Percentiles rank a stretch among this genome's conserved stretches.
phyloP scores from a whole-genome alignment of 2,113 vertebrate species.

The Campylorhamphus procurvoides region DNA sequence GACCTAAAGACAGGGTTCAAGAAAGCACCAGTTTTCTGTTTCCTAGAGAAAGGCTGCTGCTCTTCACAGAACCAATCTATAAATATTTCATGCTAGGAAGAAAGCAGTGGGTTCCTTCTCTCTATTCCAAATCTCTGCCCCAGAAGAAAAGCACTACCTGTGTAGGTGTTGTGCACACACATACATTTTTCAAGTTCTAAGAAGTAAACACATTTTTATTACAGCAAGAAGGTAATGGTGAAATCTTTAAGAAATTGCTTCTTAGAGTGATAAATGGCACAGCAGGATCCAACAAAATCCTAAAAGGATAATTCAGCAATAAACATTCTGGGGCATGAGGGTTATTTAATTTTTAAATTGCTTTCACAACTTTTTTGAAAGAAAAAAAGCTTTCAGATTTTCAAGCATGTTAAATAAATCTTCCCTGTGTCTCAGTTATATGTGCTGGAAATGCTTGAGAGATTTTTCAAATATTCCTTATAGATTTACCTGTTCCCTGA shows the following conservation, averaged over 20 bases:
- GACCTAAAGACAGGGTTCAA: background rate
- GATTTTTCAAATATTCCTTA: background rate
- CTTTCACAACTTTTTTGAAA: background rate
- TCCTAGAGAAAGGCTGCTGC: background rate
- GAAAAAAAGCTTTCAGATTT: background rate
- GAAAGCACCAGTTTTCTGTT: background rate
- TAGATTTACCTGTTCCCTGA: background rate
- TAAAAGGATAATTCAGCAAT: conserved; percentile 12
- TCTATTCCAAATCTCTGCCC: background rate
- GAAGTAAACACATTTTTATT: background rate
- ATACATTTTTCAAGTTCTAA: background rate
- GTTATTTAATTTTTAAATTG: conserved; percentile 41
- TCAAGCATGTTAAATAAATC: background rate
- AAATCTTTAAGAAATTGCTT: conserved; percentile 17
- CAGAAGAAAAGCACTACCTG: background rate
- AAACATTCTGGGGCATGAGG: background rate
- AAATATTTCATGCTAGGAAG: background rate
- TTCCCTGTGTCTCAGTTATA: background rate
- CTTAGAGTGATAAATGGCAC: background rate
- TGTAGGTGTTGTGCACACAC: background rate
- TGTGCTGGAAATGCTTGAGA: background rate
- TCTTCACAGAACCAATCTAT: background rate
- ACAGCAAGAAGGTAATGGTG: background rate
- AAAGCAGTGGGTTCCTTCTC: background rate
- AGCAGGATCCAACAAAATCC: conserved; percentile 15